Evolutionary conservation across 2,888 invertebrate genomes (phyloP), one percentile per base, ranked within the genome.

Genomic region (Nomada hirtipes): DNA sequence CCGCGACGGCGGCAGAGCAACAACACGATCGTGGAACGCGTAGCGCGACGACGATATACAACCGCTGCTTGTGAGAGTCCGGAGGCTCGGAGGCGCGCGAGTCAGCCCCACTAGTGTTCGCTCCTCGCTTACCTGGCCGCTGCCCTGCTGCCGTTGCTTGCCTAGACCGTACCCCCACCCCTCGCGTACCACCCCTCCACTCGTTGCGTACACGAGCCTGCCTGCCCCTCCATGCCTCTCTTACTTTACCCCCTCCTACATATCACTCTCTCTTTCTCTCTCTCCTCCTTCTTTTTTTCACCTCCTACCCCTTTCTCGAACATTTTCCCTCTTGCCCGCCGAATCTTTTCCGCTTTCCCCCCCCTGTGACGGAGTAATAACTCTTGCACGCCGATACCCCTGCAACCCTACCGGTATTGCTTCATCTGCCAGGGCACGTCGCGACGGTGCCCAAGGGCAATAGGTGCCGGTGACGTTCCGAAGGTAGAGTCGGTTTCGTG

Each of bases 31-130:
- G 84, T 84, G 65, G 82, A 79, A 82, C 86, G 84, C 83, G 84
- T 79, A 76, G 79, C 82, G 65, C 86, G 84, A 78, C 85, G 69
- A 79, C 47, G 47, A 47, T 74, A 78, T 79, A 83, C 73, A 80
- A 77, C 73, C 79, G 79, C 74, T 74, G 78, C 65, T 72, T 79
- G 68, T 76, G 84, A 79, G 76, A 83, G 76, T 85, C 76, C 86
- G 87, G 88, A 90, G 88, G 85, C 86, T 88, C 90, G 88, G 86
- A 90, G 92, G 89, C 91, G 92, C 92, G 92, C 91, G 91, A 91
- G 91, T 91, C 92, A 91, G 92, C 92, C 91, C 92, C 91, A 92
- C 92, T 92, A 92, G 92, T 91, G 91, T 89, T 89, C 89, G 86
- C 89, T 89, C 86, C 88, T 91, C 89, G 90, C 91, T 92, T 92